A percentile compares a stretch with the other conserved stretches of the same genome.
Evolutionary conservation across 2,888 invertebrate species (phyloP).

Genomic region (Yponomeuta plumbellus): DNA sequence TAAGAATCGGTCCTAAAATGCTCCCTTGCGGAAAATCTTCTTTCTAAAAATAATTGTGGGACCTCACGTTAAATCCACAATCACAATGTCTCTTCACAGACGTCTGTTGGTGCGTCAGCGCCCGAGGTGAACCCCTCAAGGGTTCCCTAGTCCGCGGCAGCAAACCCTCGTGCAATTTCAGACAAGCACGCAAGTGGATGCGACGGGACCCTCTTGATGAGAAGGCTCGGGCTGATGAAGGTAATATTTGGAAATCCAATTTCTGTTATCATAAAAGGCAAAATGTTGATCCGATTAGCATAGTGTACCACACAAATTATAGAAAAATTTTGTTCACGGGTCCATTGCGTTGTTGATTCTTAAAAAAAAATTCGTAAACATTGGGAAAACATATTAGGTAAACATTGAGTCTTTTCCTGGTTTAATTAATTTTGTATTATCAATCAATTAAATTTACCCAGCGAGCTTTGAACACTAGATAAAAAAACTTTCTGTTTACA

Average conservation of each 20-base stretch:
- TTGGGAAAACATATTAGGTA: no score
- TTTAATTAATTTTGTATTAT: no score
- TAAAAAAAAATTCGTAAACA: no score
- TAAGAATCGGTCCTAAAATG: neutral
- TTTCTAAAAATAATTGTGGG: neutral
- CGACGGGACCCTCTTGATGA: constrained; percentile 55
- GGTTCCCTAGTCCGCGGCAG: constrained; percentile 86
- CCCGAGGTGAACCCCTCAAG: constrained; percentile 87
- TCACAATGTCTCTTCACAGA: constrained; percentile 54
- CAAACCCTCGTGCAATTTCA: constrained; percentile 86
- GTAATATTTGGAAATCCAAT: constrained; percentile 39
- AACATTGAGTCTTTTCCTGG: no score
- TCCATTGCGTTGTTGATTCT: no score
- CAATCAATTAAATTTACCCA: no score
- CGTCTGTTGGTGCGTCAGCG: constrained; percentile 92
- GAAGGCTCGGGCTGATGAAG: constrained; percentile 71
- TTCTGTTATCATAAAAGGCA: no score
- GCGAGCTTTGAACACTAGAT: no score
- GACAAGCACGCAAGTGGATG: constrained; percentile 81
- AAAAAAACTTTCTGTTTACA: constrained; percentile 32
- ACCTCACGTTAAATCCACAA: no score
- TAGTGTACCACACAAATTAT: no score
- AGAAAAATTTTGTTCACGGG: no score
- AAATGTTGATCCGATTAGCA: no score
- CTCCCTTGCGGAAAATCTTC: constrained; percentile 11